A percentile compares a stretch with the other conserved stretches of the same genome.
phyloP scores from a whole-genome alignment of 2,113 vertebrate species.

The Okapia johnstoni region DNA sequence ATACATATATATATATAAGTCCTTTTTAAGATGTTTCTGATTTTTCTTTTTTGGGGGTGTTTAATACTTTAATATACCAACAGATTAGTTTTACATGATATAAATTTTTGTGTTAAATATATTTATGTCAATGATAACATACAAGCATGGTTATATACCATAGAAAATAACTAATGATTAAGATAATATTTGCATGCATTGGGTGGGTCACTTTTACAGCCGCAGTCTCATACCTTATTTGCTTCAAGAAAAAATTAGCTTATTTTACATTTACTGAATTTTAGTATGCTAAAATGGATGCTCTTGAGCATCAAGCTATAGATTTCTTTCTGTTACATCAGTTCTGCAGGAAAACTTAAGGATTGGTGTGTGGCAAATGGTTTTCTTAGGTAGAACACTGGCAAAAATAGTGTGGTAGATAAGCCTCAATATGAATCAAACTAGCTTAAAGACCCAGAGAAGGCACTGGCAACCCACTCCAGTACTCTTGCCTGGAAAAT shows the following conservation, averaged over 20 bases:
- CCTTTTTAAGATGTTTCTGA: neutral
- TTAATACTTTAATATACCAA: neutral
- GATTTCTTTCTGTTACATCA: neutral
- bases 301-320: neutral
- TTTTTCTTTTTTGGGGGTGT: neutral
- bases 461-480: too few species aligned
- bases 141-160: neutral
- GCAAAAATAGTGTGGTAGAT: neutral
- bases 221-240: neutral
- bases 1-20: neutral
- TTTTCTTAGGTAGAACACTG: neutral
- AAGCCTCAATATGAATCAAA: slow-evolving; percentile 12
- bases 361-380: neutral
- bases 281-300: neutral
- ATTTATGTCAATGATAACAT: neutral
- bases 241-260: neutral
- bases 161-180: neutral
- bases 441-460: neutral
- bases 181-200: neutral
- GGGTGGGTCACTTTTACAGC: neutral
- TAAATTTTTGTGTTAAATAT: neutral
- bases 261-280: neutral
- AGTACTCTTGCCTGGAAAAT: too few species aligned
- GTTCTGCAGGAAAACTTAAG: neutral
- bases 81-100: neutral